Percentiles rank a stretch among this genome's conserved stretches.
Evolutionary conservation across 2,888 invertebrate genomes (phyloP).

Genomic region (Brenthis daphne): DNA sequence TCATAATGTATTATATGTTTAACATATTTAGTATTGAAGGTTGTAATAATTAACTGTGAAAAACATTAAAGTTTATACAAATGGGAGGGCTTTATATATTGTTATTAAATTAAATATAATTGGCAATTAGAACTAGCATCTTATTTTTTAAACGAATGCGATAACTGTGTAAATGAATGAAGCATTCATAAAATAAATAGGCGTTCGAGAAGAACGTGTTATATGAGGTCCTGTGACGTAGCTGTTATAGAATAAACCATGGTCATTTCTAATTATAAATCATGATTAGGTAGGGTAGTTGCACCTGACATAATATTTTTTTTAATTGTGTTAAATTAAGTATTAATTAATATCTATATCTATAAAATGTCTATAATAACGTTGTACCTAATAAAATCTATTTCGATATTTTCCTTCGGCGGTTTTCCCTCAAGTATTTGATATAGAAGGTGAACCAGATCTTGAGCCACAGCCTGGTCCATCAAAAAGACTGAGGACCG

Average conservation of each 20-base stretch:
- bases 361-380: background rate
- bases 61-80: too few relatives aligned
- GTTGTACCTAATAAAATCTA: too few relatives aligned
- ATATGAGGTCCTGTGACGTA: constrained; percentile 65
- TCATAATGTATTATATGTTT: too few relatives aligned
- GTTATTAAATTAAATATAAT: constrained; percentile 5
- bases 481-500: too few relatives aligned
- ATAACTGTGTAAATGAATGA: constrained; percentile 6
- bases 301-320: constrained; percentile 10
- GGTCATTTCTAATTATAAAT: constrained; percentile 70
- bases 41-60: too few relatives aligned
- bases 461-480: too few relatives aligned
- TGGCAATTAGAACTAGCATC: constrained; percentile 9
- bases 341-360: background rate
- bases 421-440: too few relatives aligned
- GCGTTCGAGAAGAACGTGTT: constrained; percentile 34
- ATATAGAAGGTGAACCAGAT: too few relatives aligned
- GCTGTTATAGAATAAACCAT: constrained; percentile 74
- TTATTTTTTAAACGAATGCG: background rate
- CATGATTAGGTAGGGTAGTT: constrained; percentile 11
- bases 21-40: too few relatives aligned
- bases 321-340: background rate
- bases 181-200: constrained; percentile 29
- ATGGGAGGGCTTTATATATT: background rate
- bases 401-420: too few relatives aligned